Percentiles rank a stretch among this genome's conserved stretches.
These are phyloP conservation scores for Mionectes olivaceus DNA, from an alignment of 2,797 vertebrate genomes.

Conservation along the genomic window DNA sequence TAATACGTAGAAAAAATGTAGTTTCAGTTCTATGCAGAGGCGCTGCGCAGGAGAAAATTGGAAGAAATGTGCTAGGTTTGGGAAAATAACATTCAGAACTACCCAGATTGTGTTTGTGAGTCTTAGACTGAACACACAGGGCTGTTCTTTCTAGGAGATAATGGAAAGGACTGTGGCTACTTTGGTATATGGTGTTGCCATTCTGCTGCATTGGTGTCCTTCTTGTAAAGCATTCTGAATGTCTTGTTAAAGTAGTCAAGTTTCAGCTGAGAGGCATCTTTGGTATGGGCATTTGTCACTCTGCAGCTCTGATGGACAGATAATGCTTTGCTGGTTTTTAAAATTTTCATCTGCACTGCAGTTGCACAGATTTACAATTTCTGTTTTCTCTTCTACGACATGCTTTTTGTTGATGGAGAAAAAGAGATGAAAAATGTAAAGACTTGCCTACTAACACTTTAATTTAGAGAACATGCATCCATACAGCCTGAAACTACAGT, in stretches of 20 bases:
- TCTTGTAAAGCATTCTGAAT: not conserved
- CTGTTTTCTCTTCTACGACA: not conserved
- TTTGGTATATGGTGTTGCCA: not conserved
- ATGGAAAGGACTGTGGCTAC: not conserved
- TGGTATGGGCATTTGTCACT: not conserved
- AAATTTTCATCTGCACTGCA: not conserved
- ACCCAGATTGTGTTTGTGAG: rapidly evolving
- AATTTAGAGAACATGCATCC: not conserved
- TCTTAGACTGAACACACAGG: not conserved
- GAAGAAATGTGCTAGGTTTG: not conserved
- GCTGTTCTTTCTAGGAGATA: not conserved
- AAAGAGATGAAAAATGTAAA: not conserved
- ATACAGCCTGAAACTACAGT: not conserved
- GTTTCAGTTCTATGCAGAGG: not conserved
- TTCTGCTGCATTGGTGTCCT: not conserved
- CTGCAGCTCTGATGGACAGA: not conserved
- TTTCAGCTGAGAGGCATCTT: not conserved
- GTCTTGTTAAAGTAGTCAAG: not conserved
- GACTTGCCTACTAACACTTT: not conserved
- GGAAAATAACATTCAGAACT: not conserved
- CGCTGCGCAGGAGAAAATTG: not conserved
- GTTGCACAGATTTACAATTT: not conserved
- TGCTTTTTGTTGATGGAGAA: not conserved
- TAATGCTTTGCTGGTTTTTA: not conserved
- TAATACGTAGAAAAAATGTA: not conserved